phyloP scores from a whole-genome alignment of 2,888 invertebrate genomes.

The Synanthedon formicaeformis region DNA sequence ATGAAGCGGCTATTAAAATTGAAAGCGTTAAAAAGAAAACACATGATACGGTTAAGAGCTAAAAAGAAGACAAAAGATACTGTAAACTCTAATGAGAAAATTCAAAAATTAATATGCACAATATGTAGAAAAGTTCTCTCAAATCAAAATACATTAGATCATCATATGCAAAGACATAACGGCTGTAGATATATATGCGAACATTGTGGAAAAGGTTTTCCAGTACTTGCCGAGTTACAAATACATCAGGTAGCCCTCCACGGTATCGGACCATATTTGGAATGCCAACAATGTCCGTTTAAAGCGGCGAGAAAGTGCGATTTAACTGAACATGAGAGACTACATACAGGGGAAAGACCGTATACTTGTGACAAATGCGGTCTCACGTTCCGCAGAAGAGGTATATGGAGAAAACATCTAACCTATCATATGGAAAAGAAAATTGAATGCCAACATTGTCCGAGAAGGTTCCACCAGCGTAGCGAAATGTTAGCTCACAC shows the following conservation, averaged over 20 bases:
- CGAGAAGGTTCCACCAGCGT: constrained; percentile 35
- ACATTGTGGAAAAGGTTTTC: constrained; percentile 48
- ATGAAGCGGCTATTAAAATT: not conserved
- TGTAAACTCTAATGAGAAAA: not conserved
- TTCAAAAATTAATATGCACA: constrained; percentile 21
- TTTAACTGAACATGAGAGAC: constrained; percentile 42
- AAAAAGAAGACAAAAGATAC: not conserved
- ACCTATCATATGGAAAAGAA: constrained; percentile 47
- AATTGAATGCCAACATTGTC: constrained; percentile 41
- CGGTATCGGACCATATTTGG: constrained; percentile 34
- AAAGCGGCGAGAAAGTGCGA: constrained; percentile 39
- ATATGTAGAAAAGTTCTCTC: constrained; percentile 39
- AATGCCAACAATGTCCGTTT: constrained; percentile 43
- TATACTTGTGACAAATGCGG: constrained; percentile 58
- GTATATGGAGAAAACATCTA: constrained; percentile 52
- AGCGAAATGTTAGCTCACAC: constrained; percentile 40
- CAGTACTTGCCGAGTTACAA: constrained; percentile 28
- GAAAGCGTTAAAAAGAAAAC: not conserved
- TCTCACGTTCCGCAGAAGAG: constrained; percentile 44
- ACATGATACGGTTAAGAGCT: not conserved
- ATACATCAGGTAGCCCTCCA: constrained; percentile 40
- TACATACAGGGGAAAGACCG: constrained; percentile 54
- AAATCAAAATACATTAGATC: constrained; percentile 30
- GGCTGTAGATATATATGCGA: constrained; percentile 48
- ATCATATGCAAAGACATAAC: constrained; percentile 50